These are phyloP conservation scores for Synanthedon andrenaeformis DNA, from an alignment of 2,888 invertebrate genomes.

Conservation along the genomic window DNA sequence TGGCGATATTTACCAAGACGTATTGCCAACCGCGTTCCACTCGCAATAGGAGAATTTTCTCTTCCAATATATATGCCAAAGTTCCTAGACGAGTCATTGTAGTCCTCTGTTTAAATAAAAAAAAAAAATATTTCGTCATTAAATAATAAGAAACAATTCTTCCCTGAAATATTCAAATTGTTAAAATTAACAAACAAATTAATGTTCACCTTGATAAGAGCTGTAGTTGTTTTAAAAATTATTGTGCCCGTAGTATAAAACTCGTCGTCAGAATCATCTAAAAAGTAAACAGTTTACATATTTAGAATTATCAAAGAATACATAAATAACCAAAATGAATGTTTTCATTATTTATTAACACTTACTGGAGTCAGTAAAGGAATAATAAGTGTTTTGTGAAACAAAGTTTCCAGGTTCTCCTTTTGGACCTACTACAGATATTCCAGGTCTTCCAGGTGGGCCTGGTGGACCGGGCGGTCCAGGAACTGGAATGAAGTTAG, in stretches of 20 bases:
- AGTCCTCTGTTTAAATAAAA: conserved; percentile 29
- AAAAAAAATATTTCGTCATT: neutral
- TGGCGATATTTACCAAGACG: conserved; percentile 28
- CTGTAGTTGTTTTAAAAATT: conserved; percentile 33
- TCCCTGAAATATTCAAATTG: no score
- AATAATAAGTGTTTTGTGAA: conserved; percentile 11
- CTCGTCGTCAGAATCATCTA: conserved; percentile 22
- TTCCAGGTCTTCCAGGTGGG: conserved; percentile 30
- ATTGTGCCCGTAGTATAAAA: conserved; percentile 33
- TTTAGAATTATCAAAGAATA: neutral
- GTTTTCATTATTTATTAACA: neutral
- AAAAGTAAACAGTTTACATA: conserved; percentile 4
- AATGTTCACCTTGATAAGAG: conserved; percentile 33
- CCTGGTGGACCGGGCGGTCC: conserved; percentile 32
- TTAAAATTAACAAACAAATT: no score
- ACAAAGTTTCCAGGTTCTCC: conserved; percentile 37
- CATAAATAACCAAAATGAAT: conserved; percentile 1
- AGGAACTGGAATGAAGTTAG: neutral
- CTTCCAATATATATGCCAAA: conserved; percentile 46
- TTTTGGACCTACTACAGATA: conserved; percentile 39
- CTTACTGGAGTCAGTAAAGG: conserved; percentile 8
- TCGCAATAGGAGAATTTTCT: conserved; percentile 42
- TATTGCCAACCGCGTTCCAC: conserved; percentile 46
- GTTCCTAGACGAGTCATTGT: conserved; percentile 38
- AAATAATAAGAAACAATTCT: neutral